Evolutionary conservation across 1,140 invertebrate species (phyloP), one percentile per base, ranked within the genome.

Genomic region (Pinna nobilis): DNA sequence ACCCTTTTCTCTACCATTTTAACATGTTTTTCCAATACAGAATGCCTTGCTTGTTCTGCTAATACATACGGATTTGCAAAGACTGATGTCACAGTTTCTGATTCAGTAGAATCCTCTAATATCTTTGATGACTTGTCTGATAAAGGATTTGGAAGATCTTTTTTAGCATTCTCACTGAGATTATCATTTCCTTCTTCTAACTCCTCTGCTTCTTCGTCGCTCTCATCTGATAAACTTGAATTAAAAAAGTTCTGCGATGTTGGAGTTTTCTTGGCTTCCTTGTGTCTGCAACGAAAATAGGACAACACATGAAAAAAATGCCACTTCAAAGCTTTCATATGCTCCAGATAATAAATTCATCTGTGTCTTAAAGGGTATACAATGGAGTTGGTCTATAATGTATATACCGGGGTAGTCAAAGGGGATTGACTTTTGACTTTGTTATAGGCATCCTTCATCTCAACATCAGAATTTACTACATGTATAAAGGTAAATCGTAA

Each of bases 1-100:
- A 89, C 92, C 88, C 91, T 93, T 79, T 91, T 91, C 84, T 83
- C 86, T 25, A 94, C 94, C 95, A 98, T 96, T 92, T 97, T 97
- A 0, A 98, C 96, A 88, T 98, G 96, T 82, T 96, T 96, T 84
- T 98, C 95, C 13, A 97, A 88, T 60, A 96, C 94, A 2, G 94
- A 94, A 67, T 93, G 93, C 85, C 97, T 95, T 5, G 94, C 94
- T 82, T 93, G 92, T 86, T 97, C 96, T n/a, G 94, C 95, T 86
- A 94, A 93, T n/a, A 93, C 91, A 87, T 95, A 98, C 15, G 95
- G 95, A 91, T 97, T 98, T 30, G 92, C 93, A 88, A 97, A 98
- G 3, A 97, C 95, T 2, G 93, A 94, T 63, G 90, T 55, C 3
- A 60, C 63, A 20, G 50, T 32, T 44, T 64, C 41, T 0, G 23